phyloP scores from a whole-genome alignment of 2,113 vertebrate species.

The Plecotus auritus region DNA sequence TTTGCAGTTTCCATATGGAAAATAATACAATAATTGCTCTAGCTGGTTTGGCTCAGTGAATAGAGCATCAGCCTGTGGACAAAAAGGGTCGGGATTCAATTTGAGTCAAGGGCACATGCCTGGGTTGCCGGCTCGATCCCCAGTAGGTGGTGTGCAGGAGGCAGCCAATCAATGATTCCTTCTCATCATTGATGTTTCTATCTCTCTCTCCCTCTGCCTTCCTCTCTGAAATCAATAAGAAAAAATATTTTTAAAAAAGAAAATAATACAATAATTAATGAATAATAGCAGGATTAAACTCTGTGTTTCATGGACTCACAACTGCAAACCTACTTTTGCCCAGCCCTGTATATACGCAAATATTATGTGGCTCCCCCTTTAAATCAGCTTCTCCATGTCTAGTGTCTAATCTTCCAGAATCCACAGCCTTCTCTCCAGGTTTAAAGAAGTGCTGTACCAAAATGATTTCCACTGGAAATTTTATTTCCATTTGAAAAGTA shows the following conservation, averaged over 20 bases:
- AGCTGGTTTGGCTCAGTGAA: too few relatives aligned
- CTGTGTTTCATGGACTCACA: neutral
- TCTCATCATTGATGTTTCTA: too few relatives aligned
- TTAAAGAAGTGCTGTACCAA: neutral
- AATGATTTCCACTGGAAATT: neutral
- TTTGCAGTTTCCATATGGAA: neutral
- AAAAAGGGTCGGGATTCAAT: too few relatives aligned
- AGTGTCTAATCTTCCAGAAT: neutral
- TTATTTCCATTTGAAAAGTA: neutral
- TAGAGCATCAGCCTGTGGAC: too few relatives aligned
- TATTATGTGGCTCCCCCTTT: fast-evolving
- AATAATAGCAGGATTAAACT: neutral
- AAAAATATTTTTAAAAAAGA: too few relatives aligned
- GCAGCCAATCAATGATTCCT: too few relatives aligned
- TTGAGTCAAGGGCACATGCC: too few relatives aligned
- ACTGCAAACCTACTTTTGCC: neutral
- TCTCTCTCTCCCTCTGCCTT: too few relatives aligned
- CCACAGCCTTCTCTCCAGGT: neutral
- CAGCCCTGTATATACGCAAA: neutral
- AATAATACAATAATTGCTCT: neutral
- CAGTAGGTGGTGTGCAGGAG: too few relatives aligned
- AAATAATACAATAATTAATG: neutral
- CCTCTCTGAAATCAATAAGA: too few relatives aligned
- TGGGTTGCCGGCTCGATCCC: too few relatives aligned
- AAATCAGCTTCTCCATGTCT: neutral